A percentile compares a stretch with the other conserved stretches of the same genome.
Conservation (phyloP, 2,797 vertebrate genomes). For the Sphenodon punctatus region DNA sequence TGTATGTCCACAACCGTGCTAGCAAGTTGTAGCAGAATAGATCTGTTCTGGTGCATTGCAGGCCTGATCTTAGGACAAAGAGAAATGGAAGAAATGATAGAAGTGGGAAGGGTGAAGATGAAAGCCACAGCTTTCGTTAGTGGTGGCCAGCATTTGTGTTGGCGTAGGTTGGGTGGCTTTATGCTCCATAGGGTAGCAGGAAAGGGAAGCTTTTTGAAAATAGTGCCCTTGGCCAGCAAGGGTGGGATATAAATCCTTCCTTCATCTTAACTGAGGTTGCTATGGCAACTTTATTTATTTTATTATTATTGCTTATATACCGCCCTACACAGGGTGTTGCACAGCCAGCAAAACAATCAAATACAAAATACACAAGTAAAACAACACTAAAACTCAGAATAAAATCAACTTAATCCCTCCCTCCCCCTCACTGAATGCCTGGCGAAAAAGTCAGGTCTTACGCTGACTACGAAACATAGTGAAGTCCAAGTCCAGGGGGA, state of each 20-base stretch:
- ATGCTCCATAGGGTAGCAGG: fast-evolving
- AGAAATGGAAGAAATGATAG: background rate
- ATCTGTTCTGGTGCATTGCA: background rate
- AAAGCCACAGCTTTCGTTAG: background rate
- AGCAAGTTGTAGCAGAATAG: background rate
- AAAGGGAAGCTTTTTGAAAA: background rate
- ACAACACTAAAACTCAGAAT: too few species aligned
- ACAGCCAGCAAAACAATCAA: too few species aligned
- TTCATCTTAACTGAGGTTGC: too few species aligned
- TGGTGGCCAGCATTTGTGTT: background rate
- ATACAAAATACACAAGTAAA: too few species aligned
- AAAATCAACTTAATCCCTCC: too few species aligned
- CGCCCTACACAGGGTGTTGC: too few species aligned
- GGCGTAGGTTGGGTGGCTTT: background rate
- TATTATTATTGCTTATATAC: too few species aligned
- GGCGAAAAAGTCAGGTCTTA: too few species aligned
- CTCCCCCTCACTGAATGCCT: too few species aligned
- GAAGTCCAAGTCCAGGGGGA: too few species aligned
- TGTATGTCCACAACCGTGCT: background rate
- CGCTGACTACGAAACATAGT: too few species aligned
- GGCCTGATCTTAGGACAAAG: background rate
- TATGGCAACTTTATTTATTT: too few species aligned
- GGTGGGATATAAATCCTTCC: background rate
- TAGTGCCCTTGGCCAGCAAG: fast-evolving
- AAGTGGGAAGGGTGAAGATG: fast-evolving